Evolutionary conservation across 2,797 vertebrate species (phyloP), one percentile per base, ranked within the genome.

Genomic region (Paramormyrops hopkinsi): DNA sequence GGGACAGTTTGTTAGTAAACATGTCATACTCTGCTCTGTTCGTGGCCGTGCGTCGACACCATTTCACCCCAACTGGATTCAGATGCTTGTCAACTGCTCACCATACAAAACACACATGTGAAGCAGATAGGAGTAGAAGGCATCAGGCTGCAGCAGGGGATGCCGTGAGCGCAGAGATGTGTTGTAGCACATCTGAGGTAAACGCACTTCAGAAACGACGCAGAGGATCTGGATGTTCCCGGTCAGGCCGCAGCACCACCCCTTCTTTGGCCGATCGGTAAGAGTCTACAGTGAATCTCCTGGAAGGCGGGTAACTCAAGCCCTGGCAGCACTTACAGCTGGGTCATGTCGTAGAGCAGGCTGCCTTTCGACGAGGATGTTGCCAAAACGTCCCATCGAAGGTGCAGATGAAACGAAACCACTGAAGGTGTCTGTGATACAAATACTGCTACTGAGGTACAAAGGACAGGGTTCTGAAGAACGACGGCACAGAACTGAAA

Each of bases 141-240:
- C 59, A 25, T 83, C n/a, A 48, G 29, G 88, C 83, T 59, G 14
- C 88, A 65, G 33, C 33, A n/a, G 14, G 33, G 69, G 33, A 22
- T 12, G 59, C 7, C 59, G 8, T 88, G 8, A 50, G 82, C 4
- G 62, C 25, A 33, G 19, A 44, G 84, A 14, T 22, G 46, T 17
- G 82, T 12, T 6, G 29, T n/a, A 69, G 76, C 92, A 92, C 90
- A 92, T 92, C 92, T 92, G 90, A 91, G 92, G 89, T 94, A 91
- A 91, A 82, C 88, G 90, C 86, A 62, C 92, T 82, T 91, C 90
- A 54, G 92, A 65, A 79, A 88, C 89, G 82, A 50, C 12, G 41
- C 59, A 14, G 2, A 62, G 37, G 51, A 50, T 25, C 83, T 0
- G 2, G 48, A 51, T 46, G 76, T 17, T 44, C n/a, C 73, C 5